phyloP scores from a whole-genome alignment of 2,113 vertebrate species.

The Mastomys coucha region DNA sequence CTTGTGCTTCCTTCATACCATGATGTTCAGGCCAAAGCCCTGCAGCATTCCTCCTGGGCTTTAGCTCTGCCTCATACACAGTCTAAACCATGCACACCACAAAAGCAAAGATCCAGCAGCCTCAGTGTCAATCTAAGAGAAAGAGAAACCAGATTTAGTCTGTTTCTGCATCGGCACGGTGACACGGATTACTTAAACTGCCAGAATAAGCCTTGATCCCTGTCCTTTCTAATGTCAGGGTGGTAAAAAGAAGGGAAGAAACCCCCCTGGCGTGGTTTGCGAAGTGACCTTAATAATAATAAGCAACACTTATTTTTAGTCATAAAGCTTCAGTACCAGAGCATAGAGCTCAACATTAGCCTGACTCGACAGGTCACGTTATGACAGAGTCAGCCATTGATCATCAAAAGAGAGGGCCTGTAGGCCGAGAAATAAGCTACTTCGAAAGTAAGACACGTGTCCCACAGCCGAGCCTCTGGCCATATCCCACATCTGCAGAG shows the following conservation, averaged over 20 bases:
- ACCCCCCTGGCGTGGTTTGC: not conserved
- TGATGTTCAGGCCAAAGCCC: not conserved
- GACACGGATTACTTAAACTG: not conserved
- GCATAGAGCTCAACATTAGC: not conserved
- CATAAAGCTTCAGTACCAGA: not conserved
- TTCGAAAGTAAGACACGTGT: not conserved
- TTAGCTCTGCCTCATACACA: not conserved
- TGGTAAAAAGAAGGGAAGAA: constrained; percentile 35
- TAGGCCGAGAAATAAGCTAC: not conserved
- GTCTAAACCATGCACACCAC: not conserved
- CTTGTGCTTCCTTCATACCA: not conserved
- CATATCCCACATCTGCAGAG: not conserved
- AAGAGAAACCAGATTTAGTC: constrained; percentile 35
- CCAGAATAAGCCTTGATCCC: not conserved
- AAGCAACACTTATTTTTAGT: not conserved
- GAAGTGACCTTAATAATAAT: not conserved
- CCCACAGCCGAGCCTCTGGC: not conserved
- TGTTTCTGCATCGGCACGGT: not conserved
- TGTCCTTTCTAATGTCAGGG: constrained; percentile 9
- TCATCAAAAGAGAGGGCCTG: not conserved
- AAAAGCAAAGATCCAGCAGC: not conserved
- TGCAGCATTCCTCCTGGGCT: not conserved
- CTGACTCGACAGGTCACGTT: not conserved
- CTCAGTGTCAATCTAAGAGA: not conserved
- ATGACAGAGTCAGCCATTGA: not conserved